Conservation (phyloP, 2,113 vertebrate genomes). For the Collichthys lucidus region DNA sequence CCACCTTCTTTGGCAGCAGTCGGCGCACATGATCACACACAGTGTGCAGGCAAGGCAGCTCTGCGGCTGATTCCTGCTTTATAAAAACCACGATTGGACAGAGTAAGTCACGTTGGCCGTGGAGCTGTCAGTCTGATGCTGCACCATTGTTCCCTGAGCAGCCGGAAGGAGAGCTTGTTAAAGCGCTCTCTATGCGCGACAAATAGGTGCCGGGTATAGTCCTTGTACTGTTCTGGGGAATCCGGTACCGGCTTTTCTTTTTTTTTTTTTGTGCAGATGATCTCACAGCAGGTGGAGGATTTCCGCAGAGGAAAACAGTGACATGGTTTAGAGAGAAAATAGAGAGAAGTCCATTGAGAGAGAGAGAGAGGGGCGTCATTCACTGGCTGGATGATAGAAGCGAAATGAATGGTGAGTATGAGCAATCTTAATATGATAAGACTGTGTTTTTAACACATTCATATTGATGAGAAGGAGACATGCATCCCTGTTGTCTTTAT, state of each 20-base stretch:
- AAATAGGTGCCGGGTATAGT: constrained; percentile 57
- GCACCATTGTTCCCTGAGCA: constrained; percentile 84
- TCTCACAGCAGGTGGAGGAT: constrained; percentile 13
- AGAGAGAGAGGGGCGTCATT: constrained; percentile 63
- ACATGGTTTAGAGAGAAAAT: constrained; percentile 19
- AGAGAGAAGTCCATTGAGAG: constrained; percentile 51
- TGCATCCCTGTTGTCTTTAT: neutral
- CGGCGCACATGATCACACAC: constrained; percentile 34
- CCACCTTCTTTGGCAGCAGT: constrained; percentile 3
- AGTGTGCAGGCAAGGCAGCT: constrained; percentile 22
- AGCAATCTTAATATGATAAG: constrained; percentile 18
- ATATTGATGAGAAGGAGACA: neutral
- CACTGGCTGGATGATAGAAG: constrained; percentile 62
- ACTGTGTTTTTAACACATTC: constrained; percentile 18
- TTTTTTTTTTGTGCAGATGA: neutral
- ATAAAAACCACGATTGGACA: constrained; percentile 75
- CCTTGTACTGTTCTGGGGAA: constrained; percentile 1
- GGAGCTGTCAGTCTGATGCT: constrained; percentile 80
- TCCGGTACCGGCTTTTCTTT: constrained; percentile 11
- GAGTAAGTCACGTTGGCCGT: constrained; percentile 80
- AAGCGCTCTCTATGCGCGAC: constrained; percentile 47
- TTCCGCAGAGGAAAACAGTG: constrained; percentile 32
- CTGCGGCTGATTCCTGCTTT: constrained; percentile 58
- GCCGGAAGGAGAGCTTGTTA: constrained; percentile 73
- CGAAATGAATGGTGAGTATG: constrained; percentile 83